Evolutionary conservation across 2,113 vertebrate genomes (phyloP), one percentile per base, ranked within the genome.

Genomic region (Pedionomus torquatus): DNA sequence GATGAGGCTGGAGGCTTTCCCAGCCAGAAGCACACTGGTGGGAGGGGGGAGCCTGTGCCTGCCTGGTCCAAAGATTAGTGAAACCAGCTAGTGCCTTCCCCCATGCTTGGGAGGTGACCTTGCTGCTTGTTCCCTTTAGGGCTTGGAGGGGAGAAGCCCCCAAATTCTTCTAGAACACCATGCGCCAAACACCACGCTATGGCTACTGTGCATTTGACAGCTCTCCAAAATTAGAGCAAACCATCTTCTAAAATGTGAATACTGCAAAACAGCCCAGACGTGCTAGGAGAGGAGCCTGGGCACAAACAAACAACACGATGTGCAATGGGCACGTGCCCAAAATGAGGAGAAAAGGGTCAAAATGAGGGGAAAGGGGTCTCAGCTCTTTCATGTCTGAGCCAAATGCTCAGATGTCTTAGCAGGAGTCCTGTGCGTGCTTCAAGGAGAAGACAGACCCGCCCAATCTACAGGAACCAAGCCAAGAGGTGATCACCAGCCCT

Each of bases 361-460:
- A 93, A 46, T 3, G 21, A 68, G 58, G 33, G 39, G 12, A 43
- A 58, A 43, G 30, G 77, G 9, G 20, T 52, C 49, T 65, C 31
- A 11, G 44, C n/a, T 93, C 58, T 87, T 79, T 25, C 82, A 66
- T 0, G 0, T 0, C 0, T 11, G 16, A 87, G 52, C 61, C 39
- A 39, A 86, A 37, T 4, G 17, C 55, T 55, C 26, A 31, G 13
- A 9, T 9, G 7, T 1, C 1, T 39, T 66, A 83, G 26, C 39
- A 55, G 46, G 52, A 70, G n/a, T 46, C 52, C 11, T 70, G 0
- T 8, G 24, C 26, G 66, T 17, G 17, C 68, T 74, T 82, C 46
- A 19, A 51, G 46, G 61, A 78, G 44, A 94, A 37, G 39, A 52
- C 46, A 81, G 55, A 52, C 3, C 35, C 18, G 12, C 14, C 20